Evolutionary conservation across 2,113 vertebrate species (phyloP), one percentile per base, ranked within the genome.

Genomic region (Oophaga pumilio): DNA sequence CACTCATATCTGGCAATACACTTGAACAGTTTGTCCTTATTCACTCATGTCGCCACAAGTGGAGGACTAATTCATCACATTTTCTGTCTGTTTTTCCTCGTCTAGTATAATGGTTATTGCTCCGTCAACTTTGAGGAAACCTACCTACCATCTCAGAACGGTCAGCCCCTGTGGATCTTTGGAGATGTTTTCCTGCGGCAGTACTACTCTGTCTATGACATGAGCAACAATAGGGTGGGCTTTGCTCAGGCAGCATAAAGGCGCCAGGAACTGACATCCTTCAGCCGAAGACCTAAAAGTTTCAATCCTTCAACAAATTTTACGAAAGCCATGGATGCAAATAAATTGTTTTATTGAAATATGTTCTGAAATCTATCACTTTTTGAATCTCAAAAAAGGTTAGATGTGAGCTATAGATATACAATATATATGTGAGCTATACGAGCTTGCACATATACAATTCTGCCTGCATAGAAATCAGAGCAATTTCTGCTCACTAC

Each of bases 171-270:
- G 86, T 92, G 91, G 91, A 92, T 84, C 85, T 56, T 91, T 64
- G 90, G 91, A 0, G 64, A 91, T 0, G 24, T 93, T 13, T 92
- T 91, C 90, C 91, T 94, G 20, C 90, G 85, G 89, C 91, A 94
- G 66, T 94, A 93, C 85, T 94, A 94, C 89, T 93, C 91, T 3
- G 0, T 89, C 76, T 94, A 92, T 2, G 92, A 94, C 86, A 90
- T 91, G 85, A 89, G 22, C 9, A 91, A 92, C 86, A 92, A 92
- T 86, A 69, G 84, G 0, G 60, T 94, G 0, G 94, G 94, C 85
- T 94, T 94, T 0, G 94, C 94, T 22, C 17, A 0, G 0, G 90
- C 92, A 0, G 92, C 0, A 0, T 92, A 90, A 91, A 81, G 73
- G 52, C 13, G 22, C 20, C 33, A 14, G n/a, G 12, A 68, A 11